These are phyloP conservation scores for Scelioninae gen. 2 DNA, from an alignment of 2,888 invertebrate genomes.

Conservation along the genomic window DNA sequence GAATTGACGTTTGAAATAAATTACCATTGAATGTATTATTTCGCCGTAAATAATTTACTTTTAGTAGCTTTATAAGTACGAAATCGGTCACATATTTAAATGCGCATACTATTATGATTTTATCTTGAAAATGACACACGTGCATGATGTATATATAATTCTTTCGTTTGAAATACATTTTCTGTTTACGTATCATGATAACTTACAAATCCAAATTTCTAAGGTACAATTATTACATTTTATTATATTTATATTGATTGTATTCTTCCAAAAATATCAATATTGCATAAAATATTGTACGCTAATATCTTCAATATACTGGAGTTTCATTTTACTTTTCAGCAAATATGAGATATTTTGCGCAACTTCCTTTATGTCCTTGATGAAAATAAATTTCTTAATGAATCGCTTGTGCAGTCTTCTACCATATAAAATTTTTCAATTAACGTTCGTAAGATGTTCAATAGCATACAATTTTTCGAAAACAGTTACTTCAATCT, in stretches of 20 bases:
- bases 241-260: background rate
- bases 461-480: slow-evolving; percentile 55
- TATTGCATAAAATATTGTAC: too few species aligned
- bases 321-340: too few species aligned
- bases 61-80: too few species aligned
- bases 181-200: too few species aligned
- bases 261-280: too few species aligned
- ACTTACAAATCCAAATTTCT: background rate
- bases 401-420: slow-evolving; percentile 60
- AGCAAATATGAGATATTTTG: slow-evolving; percentile 13
- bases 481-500: slow-evolving; percentile 36
- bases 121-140: background rate
- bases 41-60: too few species aligned
- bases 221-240: slow-evolving; percentile 3
- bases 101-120: too few species aligned
- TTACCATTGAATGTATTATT: too few species aligned
- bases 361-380: slow-evolving; percentile 69
- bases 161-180: too few species aligned
- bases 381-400: slow-evolving; percentile 63
- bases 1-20: background rate
- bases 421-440: slow-evolving; percentile 62
- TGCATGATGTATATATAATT: too few species aligned
- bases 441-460: slow-evolving; percentile 54
- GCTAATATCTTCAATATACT: too few species aligned
- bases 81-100: too few species aligned